Base-by-base conservation (phyloP, 2,888 invertebrate species). In the Lasioglossum marginatum region DNA sequence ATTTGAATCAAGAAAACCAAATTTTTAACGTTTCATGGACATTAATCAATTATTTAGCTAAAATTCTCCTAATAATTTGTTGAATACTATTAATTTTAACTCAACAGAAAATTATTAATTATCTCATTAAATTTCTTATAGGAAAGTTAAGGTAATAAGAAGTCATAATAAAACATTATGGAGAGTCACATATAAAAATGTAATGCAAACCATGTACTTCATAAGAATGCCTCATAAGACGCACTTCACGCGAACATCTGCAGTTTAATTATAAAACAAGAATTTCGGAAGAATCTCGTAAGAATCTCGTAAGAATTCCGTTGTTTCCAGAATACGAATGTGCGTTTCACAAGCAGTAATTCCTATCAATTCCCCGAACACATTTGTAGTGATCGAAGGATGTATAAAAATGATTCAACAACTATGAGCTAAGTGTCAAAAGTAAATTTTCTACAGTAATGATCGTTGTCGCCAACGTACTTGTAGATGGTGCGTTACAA, bases 261-360 rank as follows among this genome's bases (percentile, higher is more conserved):
- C 43, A 74, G 45, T 74, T 37, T 74, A 31, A 74, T 31, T n/a
- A n/a, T 43, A 19, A 31, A 37, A 74, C 74, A 48, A 31, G 74
- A 31, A 74, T 74, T 45, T 45, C 74, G 60, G 60, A 63, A 63
- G 60, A 63, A 63, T 63, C 31, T 63, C 60, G 60, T 31, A 63
- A 63, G 60, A 63, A 63, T 63, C 31, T 63, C 60, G 60, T 31
- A 63, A 63, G 27, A 63, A 63, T 63, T 27, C 52, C n/a, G 23
- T 4, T 16, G 57, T 52, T n/a, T 40, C 37, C 57, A 1, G 60
- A 63, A 63, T 63, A 63, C 16, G 31, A 63, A 63, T 63, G 60
- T 63, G 60, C 16, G 60, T 5, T 31, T 31, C 60, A 63, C 14
- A 16, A 63, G 27, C 27, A 27, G 31, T 31, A 63, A 63, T 63